Percentiles rank a stretch among this genome's conserved stretches.
Evolutionary conservation across 2,113 vertebrate species (phyloP).

Genomic region (Argyrosomus japonicus): DNA sequence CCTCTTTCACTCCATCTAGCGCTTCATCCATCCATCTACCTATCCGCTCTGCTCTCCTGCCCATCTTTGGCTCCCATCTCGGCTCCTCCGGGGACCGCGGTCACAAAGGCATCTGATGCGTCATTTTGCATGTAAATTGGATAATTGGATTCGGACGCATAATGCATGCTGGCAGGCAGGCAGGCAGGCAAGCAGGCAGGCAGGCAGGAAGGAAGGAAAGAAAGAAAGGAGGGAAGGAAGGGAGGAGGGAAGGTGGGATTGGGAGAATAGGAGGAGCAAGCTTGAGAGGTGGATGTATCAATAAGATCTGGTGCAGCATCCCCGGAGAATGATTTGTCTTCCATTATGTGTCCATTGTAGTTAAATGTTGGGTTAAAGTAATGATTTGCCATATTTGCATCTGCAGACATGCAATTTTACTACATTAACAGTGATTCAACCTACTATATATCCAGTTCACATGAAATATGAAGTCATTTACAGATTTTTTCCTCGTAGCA

Average conservation of each 20-base stretch:
- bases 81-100: conserved; percentile 3
- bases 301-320: not conserved
- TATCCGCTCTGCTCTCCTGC: conserved; percentile 9
- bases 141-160: conserved; percentile 72
- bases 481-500: not conserved
- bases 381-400: not conserved
- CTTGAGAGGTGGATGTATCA: too few relatives aligned
- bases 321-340: not conserved
- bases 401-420: too few relatives aligned
- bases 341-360: not conserved
- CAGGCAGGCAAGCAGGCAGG: too few relatives aligned
- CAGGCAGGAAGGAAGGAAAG: conserved; percentile 13
- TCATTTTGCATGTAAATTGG: conserved; percentile 77
- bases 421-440: not conserved
- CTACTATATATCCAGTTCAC: not conserved
- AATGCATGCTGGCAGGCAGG: conserved; percentile 7
- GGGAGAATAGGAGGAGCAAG: not conserved
- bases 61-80: conserved; percentile 44
- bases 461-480: not conserved
- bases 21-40: conserved; percentile 34
- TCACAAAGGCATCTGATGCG: conserved; percentile 57
- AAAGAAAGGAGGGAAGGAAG: not conserved
- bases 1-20: not conserved
- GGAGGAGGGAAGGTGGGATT: not conserved
- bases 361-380: not conserved